phyloP scores from a whole-genome alignment of 2,888 invertebrate species.

The Pediacus dermestoides region DNA sequence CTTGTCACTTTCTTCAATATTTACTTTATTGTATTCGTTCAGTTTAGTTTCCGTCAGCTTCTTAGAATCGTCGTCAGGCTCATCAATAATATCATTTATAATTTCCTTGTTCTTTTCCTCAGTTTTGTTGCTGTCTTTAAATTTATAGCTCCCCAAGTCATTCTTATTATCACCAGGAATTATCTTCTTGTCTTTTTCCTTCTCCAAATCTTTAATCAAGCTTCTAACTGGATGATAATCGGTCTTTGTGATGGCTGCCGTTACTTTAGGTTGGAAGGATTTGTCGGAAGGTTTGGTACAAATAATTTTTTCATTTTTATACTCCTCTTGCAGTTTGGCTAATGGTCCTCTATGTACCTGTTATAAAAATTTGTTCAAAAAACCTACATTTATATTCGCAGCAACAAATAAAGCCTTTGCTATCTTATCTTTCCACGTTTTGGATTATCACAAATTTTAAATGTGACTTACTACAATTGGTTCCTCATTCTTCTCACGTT shows the following conservation, averaged over 20 bases:
- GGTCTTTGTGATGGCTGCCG: conserved; percentile 49
- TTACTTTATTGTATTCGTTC: conserved; percentile 35
- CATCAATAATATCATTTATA: conserved; percentile 13
- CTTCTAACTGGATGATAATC: conserved; percentile 56
- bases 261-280: conserved; percentile 45
- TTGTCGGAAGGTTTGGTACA: conserved; percentile 45
- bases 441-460: conserved; percentile 20
- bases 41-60: conserved; percentile 22
- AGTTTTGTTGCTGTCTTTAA: conserved; percentile 24
- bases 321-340: conserved; percentile 51
- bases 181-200: conserved; percentile 35
- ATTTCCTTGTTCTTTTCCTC: conserved; percentile 12
- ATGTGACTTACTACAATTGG: conserved; percentile 60
- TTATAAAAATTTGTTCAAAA: background rate
- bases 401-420: too few relatives aligned
- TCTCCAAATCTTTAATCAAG: conserved; percentile 62
- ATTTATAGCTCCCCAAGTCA: conserved; percentile 40
- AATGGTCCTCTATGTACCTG: conserved; percentile 60
- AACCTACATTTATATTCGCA: conserved; percentile 26
- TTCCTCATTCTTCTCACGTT: conserved; percentile 61
- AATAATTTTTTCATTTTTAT: conserved; percentile 48
- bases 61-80: conserved; percentile 23
- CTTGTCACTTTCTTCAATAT: conserved; percentile 48
- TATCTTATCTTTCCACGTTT: conserved; percentile 17
- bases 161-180: conserved; percentile 21